These are phyloP conservation scores for Anarsia innoxiella DNA, from an alignment of 2,888 invertebrate species.

Conservation along the genomic window DNA sequence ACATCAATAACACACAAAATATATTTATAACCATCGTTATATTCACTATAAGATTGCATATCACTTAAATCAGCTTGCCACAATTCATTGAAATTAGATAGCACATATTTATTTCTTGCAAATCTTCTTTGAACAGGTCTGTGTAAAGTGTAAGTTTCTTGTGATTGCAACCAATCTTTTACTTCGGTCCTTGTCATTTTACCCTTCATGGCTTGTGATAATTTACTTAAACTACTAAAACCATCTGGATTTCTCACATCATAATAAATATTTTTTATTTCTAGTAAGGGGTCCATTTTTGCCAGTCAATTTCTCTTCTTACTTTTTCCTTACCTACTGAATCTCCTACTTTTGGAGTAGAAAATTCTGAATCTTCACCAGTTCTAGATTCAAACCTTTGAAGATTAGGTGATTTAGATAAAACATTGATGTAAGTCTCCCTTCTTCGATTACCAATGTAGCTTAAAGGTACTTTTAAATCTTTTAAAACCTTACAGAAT, in stretches of 20 bases:
- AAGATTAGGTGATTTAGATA: not conserved
- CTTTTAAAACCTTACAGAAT: slow-evolving; percentile 21
- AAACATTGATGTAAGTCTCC: not conserved
- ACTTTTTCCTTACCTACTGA: not conserved
- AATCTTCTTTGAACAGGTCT: slow-evolving; percentile 17
- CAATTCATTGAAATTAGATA: slow-evolving; percentile 15
- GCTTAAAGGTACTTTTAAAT: slow-evolving; percentile 20
- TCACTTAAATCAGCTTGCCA: slow-evolving; percentile 10
- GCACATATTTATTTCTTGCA: slow-evolving; percentile 19
- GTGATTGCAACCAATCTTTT: slow-evolving; percentile 20
- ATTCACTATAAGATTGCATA: slow-evolving; percentile 11
- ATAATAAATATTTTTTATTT: slow-evolving; percentile 19
- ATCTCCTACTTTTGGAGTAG: not conserved
- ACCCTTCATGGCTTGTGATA: slow-evolving; percentile 20
- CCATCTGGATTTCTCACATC: slow-evolving; percentile 16
- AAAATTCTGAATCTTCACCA: not conserved
- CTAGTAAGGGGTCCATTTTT: slow-evolving; percentile 26
- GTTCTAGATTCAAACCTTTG: not conserved
- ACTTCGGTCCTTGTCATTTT: slow-evolving; percentile 17
- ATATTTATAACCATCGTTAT: slow-evolving; percentile 17
- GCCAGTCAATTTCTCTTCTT: slow-evolving; percentile 22
- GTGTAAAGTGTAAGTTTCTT: slow-evolving; percentile 22
- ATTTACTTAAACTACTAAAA: slow-evolving; percentile 19
- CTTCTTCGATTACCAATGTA: slow-evolving; percentile 24
- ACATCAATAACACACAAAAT: slow-evolving; percentile 20